phyloP scores from a whole-genome alignment of 2,797 vertebrate genomes.

The Alfaro cultratus region DNA sequence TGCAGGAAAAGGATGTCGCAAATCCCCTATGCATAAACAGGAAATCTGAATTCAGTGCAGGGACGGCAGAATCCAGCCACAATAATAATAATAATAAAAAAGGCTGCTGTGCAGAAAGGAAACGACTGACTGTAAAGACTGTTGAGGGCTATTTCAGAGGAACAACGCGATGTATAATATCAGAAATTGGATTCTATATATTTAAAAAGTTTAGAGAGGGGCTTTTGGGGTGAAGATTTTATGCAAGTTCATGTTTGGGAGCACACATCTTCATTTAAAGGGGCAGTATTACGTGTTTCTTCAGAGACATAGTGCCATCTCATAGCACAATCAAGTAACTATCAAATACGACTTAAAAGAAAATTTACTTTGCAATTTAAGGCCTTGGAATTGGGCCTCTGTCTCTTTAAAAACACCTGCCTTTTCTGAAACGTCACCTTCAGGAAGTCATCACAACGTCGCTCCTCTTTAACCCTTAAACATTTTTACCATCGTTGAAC shows the following conservation, averaged over 20 bases:
- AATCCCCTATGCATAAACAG: neutral
- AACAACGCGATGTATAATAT: neutral
- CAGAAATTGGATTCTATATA: neutral
- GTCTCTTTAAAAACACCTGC: too few relatives aligned
- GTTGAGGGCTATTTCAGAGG: neutral
- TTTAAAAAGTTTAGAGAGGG: neutral
- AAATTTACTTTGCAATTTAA: too few relatives aligned
- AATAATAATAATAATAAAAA: neutral
- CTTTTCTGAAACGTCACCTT: too few relatives aligned
- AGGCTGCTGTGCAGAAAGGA: neutral
- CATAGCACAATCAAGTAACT: too few relatives aligned
- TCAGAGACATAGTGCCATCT: too few relatives aligned
- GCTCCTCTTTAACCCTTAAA: too few relatives aligned
- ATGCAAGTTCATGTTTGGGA: neutral
- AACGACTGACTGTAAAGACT: constrained; percentile 3
- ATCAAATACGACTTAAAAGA: too few relatives aligned
- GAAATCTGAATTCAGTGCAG: constrained; percentile 13
- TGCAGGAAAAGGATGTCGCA: neutral
- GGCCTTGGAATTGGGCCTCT: too few relatives aligned
- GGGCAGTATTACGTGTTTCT: too few relatives aligned
- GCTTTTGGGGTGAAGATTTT: neutral
- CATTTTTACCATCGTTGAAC: too few relatives aligned
- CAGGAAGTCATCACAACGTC: too few relatives aligned
- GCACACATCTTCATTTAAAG: neutral
- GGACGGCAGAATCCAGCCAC: neutral